Evolutionary conservation across 2,888 invertebrate species (phyloP).

Genomic region (Morpho deidamia): DNA sequence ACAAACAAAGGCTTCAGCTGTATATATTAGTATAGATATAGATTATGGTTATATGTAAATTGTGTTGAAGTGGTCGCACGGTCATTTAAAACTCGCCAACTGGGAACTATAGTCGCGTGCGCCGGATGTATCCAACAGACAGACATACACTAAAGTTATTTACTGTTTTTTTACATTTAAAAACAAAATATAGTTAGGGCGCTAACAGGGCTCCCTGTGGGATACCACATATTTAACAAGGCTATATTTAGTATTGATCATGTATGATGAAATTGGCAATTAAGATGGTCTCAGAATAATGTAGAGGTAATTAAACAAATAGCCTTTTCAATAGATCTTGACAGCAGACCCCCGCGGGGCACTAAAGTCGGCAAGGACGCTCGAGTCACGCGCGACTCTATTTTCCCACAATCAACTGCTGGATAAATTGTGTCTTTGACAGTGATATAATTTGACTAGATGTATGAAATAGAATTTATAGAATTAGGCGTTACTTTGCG

Average conservation of each 20-base stretch:
- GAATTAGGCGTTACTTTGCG: too few relatives aligned
- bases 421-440: conserved; percentile 1
- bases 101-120: too few relatives aligned
- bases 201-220: neutral
- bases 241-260: neutral
- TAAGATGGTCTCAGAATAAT: neutral
- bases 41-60: too few relatives aligned
- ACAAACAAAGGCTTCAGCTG: too few relatives aligned
- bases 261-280: neutral
- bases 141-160: too few relatives aligned
- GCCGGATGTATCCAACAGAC: too few relatives aligned
- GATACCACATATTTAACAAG: neutral
- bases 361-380: conserved; percentile 23
- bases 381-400: conserved; percentile 20
- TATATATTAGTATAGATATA: too few relatives aligned
- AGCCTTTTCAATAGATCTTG: conserved; percentile 1
- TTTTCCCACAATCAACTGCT: conserved; percentile 24
- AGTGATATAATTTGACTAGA: neutral
- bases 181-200: too few relatives aligned
- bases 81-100: too few relatives aligned
- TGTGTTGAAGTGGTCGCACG: too few relatives aligned
- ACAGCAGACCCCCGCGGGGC: neutral
- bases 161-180: too few relatives aligned
- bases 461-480: neutral
- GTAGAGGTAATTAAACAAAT: conserved; percentile 2